A percentile compares a stretch with the other conserved stretches of the same genome.
Conservation (phyloP, 2,888 invertebrate genomes). For the Suillia variegata region DNA sequence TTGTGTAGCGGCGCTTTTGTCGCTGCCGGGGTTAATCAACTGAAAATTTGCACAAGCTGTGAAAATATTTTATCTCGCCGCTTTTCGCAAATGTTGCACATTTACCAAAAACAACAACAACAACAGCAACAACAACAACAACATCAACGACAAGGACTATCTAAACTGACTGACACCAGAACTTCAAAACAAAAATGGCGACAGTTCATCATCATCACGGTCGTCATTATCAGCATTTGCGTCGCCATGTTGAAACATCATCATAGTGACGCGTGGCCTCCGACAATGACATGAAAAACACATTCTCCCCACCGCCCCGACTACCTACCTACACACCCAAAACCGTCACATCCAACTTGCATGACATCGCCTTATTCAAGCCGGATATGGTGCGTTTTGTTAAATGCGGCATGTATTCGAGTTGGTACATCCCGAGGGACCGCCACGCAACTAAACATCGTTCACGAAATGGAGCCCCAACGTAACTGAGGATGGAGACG, state of each 20-base stretch:
- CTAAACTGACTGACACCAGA: no score
- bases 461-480: background rate
- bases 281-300: slow-evolving; percentile 3
- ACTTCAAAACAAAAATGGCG: background rate
- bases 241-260: background rate
- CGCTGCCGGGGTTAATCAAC: background rate
- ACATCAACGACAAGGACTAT: no score
- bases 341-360: no score
- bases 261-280: background rate
- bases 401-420: background rate
- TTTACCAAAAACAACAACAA: no score
- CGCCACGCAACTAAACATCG: background rate
- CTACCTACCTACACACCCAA: no score
- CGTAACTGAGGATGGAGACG: background rate
- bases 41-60: background rate
- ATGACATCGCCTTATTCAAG: no score
- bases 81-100: background rate
- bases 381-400: no score
- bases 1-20: no score
- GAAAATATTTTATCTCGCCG: background rate
- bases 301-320: background rate
- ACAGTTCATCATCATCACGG: background rate
- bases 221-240: background rate
- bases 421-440: background rate
- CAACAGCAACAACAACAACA: no score